These are phyloP conservation scores for Spinus pinus DNA, from an alignment of 2,797 vertebrate genomes.

Conservation along the genomic window DNA sequence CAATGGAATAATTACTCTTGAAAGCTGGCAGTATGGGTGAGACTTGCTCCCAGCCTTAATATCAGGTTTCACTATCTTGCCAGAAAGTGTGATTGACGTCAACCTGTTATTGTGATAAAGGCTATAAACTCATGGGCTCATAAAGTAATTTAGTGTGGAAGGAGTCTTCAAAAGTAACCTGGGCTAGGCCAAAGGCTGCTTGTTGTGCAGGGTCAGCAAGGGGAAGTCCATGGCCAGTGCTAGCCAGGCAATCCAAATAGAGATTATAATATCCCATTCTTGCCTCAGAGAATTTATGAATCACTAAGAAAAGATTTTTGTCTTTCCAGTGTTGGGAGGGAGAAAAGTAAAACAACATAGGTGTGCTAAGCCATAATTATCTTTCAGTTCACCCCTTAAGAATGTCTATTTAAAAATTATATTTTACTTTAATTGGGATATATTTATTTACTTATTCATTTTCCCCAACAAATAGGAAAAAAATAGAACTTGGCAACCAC, in stretches of 20 bases:
- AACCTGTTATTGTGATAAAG: neutral
- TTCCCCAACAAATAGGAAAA: neutral
- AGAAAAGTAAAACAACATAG: neutral
- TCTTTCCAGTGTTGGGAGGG: neutral
- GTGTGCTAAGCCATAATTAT: neutral
- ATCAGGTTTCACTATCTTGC: neutral
- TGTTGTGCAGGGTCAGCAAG: neutral
- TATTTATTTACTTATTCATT: neutral
- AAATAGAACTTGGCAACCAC: neutral
- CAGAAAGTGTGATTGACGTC: neutral
- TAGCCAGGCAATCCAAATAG: neutral
- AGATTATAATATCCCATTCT: neutral
- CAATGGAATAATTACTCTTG: slow-evolving; percentile 24
- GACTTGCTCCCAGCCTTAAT: slow-evolving; percentile 1
- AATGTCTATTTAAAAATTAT: neutral
- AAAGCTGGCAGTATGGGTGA: neutral
- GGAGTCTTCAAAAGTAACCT: neutral
- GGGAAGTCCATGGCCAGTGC: neutral
- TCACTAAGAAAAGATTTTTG: neutral
- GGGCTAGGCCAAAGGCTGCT: neutral
- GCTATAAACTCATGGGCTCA: neutral
- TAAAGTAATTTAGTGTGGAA: neutral
- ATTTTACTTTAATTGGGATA: neutral
- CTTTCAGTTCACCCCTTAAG: neutral
- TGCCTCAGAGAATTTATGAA: neutral